Evolutionary conservation across 2,113 vertebrate species (phyloP).

Genomic region (Ictalurus punctatus): DNA sequence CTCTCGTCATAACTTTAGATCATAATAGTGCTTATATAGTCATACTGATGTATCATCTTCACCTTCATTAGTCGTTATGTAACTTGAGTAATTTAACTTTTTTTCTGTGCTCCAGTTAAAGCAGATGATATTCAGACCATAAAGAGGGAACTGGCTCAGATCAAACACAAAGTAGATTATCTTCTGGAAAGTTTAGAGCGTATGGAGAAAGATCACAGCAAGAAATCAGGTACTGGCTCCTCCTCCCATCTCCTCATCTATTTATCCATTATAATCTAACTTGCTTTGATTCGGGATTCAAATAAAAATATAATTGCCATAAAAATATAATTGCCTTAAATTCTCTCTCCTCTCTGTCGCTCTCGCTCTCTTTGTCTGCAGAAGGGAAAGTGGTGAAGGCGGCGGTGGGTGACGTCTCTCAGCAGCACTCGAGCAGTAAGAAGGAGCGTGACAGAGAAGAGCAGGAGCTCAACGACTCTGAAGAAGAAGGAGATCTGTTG

Average conservation of each 20-base stretch:
- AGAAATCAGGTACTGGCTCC: slow-evolving; percentile 70
- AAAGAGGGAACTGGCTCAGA: slow-evolving; percentile 86
- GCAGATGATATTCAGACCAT: slow-evolving; percentile 85
- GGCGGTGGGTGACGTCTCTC: slow-evolving; percentile 70
- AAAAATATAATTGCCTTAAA: no score
- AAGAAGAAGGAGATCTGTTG: slow-evolving; percentile 83
- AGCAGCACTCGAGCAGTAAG: slow-evolving; percentile 70
- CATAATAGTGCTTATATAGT: neutral
- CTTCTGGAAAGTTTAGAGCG: slow-evolving; percentile 83
- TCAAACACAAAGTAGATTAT: slow-evolving; percentile 90
- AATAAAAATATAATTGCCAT: neutral
- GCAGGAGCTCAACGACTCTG: slow-evolving; percentile 79
- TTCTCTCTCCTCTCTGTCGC: neutral
- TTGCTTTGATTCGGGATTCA: neutral
- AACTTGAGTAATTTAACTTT: neutral
- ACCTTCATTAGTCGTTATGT: neutral
- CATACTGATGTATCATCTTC: neutral
- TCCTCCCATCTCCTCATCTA: neutral
- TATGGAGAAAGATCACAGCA: slow-evolving; percentile 85
- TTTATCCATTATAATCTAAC: no score
- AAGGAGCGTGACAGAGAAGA: slow-evolving; percentile 72
- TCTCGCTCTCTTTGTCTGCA: slow-evolving; percentile 23
- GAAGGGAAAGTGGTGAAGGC: slow-evolving; percentile 76
- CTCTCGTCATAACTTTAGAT: neutral
- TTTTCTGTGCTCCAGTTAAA: slow-evolving; percentile 73